These are phyloP conservation scores for Drosophila triauraria DNA, from an alignment of 1,140 invertebrate genomes.

Conservation along the genomic window DNA sequence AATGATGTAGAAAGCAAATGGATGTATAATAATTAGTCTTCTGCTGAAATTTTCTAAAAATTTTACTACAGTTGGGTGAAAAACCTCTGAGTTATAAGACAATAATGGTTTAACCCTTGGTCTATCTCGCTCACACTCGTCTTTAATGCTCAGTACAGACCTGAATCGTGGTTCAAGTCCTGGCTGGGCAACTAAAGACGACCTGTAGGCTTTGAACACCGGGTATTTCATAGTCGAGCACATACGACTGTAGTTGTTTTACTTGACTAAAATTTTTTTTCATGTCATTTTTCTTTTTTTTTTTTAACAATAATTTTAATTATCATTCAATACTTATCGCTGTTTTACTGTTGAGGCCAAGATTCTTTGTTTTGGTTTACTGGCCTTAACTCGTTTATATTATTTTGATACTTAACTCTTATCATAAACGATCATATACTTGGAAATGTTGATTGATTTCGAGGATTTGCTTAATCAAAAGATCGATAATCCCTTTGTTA, in stretches of 20 bases:
- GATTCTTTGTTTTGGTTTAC: slow-evolving; percentile 2
- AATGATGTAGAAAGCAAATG: background rate
- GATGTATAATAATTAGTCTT: background rate
- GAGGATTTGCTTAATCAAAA: slow-evolving; percentile 4
- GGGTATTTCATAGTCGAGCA: background rate
- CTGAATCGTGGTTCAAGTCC: background rate
- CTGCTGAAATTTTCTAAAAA: background rate
- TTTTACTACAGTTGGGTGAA: background rate
- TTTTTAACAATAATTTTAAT: background rate
- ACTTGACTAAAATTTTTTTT: background rate
- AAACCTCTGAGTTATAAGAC: background rate
- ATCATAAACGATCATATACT: background rate
- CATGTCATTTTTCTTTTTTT: background rate
- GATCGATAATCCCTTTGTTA: background rate
- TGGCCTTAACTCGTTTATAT: background rate
- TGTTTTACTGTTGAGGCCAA: background rate
- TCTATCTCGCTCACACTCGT: background rate
- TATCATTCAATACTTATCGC: background rate
- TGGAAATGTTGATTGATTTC: background rate
- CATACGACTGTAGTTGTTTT: background rate
- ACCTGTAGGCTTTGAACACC: background rate
- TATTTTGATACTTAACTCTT: background rate
- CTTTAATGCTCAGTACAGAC: too few relatives aligned
- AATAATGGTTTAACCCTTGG: too few relatives aligned
- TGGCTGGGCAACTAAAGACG: background rate